Evolutionary conservation across 2,888 invertebrate genomes (phyloP), one percentile per base, ranked within the genome.

Genomic region (Acholoe squamosa): DNA sequence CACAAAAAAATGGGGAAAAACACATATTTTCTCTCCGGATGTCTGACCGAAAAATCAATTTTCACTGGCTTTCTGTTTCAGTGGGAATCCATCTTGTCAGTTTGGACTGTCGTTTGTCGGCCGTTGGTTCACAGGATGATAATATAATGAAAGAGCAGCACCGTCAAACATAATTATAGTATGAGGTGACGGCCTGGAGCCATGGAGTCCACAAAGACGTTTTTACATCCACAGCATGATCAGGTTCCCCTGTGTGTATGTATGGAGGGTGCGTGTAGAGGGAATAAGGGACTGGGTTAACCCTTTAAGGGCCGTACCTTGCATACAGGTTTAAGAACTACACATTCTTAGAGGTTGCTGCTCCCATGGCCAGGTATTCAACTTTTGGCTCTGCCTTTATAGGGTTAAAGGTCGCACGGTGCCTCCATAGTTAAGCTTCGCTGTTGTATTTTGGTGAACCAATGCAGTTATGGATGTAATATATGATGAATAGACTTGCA

Each of bases 81-180:
- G 25, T 19, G 71, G 71, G 71, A 25, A 71, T 71, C 28, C 28
- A 28, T 71, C 71, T 71, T 71, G 5, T 71, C 71, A 14, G 14
- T n/a, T 28, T 28, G 71, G 80, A 0, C 80, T 80, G 43, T 80
- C 43, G 33, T 33, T 43, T 34, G 80, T 80, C 33, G 80, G 80
- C n/a, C 33, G 43, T 80, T 34, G 0, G 80, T 80, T 80, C 19
- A 19, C n/a, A 1, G 80, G n/a, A 19, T 25, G 80, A 80, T 80
- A 80, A 80, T 25, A 43, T 80, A 80, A 80, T 80, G 80, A 80
- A 19, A 80, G 80, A 43, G 80, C 43, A 43, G 80, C 0, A 0
- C 19, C 34, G 7, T 33, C 19, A 16, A 34, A 19, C 34, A 16
- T 80, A 80, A 80, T 80, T 33, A 80, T n/a, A n/a, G 43, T 19